These are phyloP conservation scores for Microctenopoma steveboyesi DNA, from an alignment of 2,797 vertebrate species.

Conservation along the genomic window DNA sequence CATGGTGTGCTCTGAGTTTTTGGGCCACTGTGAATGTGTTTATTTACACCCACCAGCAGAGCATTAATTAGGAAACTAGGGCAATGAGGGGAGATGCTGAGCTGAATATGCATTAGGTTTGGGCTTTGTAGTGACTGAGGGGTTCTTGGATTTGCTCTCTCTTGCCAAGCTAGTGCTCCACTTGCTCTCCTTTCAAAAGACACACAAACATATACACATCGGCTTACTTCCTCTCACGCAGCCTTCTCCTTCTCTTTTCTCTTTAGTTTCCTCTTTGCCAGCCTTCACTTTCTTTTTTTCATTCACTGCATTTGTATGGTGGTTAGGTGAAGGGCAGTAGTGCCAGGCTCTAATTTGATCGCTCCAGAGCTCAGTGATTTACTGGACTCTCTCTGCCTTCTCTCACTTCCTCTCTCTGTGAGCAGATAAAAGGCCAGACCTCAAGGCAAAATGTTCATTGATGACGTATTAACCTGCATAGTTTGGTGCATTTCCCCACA, in stretches of 20 bases:
- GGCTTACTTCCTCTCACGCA: conserved; percentile 66
- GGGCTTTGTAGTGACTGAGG: conserved; percentile 76
- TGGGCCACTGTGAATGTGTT: conserved; percentile 75
- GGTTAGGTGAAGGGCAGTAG: conserved; percentile 61
- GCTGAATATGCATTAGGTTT: conserved; percentile 82
- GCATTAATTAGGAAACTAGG: conserved; percentile 82
- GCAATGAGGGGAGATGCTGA: conserved; percentile 78
- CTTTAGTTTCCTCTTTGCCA: conserved; percentile 52
- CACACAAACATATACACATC: conserved; percentile 35
- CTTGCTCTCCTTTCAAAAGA: conserved; percentile 47
- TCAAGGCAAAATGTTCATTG: conserved; percentile 21
- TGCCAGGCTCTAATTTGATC: conserved; percentile 60
- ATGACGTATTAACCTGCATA: conserved; percentile 17
- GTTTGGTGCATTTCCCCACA: conserved; percentile 5
- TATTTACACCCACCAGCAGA: conserved; percentile 76
- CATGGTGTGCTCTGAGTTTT: conserved; percentile 61
- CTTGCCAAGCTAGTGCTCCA: conserved; percentile 72
- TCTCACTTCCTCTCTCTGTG: conserved; percentile 13
- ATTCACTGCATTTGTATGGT: conserved; percentile 67
- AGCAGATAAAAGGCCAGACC: conserved; percentile 36
- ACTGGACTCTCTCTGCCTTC: conserved; percentile 31
- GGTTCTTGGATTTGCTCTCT: conserved; percentile 65
- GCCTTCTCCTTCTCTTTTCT: conserved; percentile 63
- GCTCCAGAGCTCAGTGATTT: conserved; percentile 44
- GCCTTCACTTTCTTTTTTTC: conserved; percentile 54